phyloP scores from a whole-genome alignment of 2,113 vertebrate genomes.

The Budorcas taxicolor region DNA sequence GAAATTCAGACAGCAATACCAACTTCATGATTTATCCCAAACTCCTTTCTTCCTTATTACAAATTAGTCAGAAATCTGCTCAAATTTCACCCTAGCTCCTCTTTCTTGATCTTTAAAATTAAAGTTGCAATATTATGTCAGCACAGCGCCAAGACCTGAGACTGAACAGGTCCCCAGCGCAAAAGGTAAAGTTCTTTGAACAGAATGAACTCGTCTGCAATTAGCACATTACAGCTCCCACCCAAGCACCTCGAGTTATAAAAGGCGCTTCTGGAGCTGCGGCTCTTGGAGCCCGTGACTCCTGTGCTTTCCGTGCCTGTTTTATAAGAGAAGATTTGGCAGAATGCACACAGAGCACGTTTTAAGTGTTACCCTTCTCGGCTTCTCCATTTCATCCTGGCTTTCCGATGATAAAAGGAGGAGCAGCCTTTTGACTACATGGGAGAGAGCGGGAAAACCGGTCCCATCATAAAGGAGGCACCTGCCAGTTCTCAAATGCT shows the following conservation, averaged over 20 bases:
- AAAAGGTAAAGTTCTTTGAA: conserved; percentile 53
- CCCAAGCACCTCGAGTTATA: background rate
- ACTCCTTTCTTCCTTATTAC: background rate
- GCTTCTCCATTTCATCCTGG: background rate
- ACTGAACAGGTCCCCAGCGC: conserved; percentile 50
- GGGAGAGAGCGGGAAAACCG: background rate
- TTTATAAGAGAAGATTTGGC: background rate
- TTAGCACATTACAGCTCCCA: conserved; percentile 13
- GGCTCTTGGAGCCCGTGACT: background rate
- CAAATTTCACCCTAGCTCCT: conserved; percentile 44
- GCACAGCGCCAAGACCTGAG: conserved; percentile 40
- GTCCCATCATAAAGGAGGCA: conserved; percentile 37
- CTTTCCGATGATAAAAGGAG: background rate
- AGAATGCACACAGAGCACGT: conserved; percentile 28
- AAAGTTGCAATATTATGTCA: conserved; percentile 57
- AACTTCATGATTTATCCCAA: conserved; percentile 33
- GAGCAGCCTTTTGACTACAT: background rate
- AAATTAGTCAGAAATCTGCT: conserved; percentile 55
- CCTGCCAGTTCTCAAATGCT: conserved; percentile 52
- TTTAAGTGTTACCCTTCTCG: conserved; percentile 22
- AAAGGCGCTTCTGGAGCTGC: background rate
- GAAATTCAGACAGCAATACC: conserved; percentile 16
- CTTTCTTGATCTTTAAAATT: conserved; percentile 66
- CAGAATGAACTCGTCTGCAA: conserved; percentile 38
- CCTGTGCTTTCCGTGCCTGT: background rate